Evolutionary conservation across 2,797 vertebrate species (phyloP).

Genomic region (Mus caroli): DNA sequence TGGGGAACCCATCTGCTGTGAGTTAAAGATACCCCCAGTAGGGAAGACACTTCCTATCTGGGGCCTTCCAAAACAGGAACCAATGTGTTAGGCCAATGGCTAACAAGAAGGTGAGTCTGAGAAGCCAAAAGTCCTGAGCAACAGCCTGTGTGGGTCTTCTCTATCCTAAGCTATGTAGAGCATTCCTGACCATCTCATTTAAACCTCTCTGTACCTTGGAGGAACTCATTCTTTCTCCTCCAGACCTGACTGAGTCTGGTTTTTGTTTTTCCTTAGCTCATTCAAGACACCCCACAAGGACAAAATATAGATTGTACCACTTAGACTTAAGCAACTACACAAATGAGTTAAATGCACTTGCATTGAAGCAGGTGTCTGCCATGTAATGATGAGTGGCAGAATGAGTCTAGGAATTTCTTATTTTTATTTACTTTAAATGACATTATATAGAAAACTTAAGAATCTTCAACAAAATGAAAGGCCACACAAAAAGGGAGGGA

Average conservation of each 20-base stretch:
- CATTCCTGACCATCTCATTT: too few species aligned
- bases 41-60: not conserved
- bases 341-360: constrained; percentile 21
- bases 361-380: not conserved
- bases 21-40: not conserved
- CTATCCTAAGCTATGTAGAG: not conserved
- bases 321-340: not conserved
- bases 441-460: not conserved
- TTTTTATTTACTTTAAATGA: constrained; percentile 50
- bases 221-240: not conserved
- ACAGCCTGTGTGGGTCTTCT: not conserved
- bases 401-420: not conserved
- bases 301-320: not conserved
- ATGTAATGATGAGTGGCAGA: not conserved
- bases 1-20: not conserved
- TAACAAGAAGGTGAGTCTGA: not conserved
- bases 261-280: not conserved
- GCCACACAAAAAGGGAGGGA: too few species aligned
- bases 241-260: not conserved
- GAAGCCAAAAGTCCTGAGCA: not conserved
- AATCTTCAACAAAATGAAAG: not conserved
- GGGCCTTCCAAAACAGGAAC: not conserved
- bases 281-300: not conserved
- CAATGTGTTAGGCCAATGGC: not conserved
- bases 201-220: not conserved